A percentile compares a stretch with the other conserved stretches of the same genome.
Conservation (phyloP, 2,113 vertebrate species). For the Bettongia penicillata region DNA sequence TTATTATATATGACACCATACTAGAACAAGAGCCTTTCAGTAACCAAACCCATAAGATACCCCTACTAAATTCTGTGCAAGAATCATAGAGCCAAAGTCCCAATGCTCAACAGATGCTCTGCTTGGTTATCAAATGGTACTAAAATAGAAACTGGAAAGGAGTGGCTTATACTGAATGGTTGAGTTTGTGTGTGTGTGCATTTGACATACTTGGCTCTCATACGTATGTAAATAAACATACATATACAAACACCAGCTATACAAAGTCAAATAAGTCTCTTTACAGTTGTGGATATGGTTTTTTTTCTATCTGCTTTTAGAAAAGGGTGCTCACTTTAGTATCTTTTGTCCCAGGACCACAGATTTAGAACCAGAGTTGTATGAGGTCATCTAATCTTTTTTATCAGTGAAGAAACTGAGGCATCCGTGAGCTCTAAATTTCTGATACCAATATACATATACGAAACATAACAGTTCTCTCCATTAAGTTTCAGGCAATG, state of each 20-base stretch:
- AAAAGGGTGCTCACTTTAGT: neutral
- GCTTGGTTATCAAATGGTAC: neutral
- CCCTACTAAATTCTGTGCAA: neutral
- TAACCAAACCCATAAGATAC: neutral
- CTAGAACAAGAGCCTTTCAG: neutral
- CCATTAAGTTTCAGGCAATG: neutral
- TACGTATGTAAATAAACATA: neutral
- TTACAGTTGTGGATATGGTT: neutral
- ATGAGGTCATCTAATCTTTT: neutral
- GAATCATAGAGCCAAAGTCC: neutral
- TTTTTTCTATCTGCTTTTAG: neutral
- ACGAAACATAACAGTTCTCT: neutral
- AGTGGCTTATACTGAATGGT: neutral
- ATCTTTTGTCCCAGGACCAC: neutral
- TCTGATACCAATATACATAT: neutral
- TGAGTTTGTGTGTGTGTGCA: neutral
- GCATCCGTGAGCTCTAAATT: neutral
- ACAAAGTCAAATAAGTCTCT: no score
- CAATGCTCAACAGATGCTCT: neutral
- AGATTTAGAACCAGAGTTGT: neutral
- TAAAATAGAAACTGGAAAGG: neutral
- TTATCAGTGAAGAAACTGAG: neutral
- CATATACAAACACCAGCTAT: neutral
- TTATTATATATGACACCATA: neutral
- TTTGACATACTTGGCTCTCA: neutral